phyloP scores from a whole-genome alignment of 2,888 invertebrate genomes.

The Mellilla xanthometata region DNA sequence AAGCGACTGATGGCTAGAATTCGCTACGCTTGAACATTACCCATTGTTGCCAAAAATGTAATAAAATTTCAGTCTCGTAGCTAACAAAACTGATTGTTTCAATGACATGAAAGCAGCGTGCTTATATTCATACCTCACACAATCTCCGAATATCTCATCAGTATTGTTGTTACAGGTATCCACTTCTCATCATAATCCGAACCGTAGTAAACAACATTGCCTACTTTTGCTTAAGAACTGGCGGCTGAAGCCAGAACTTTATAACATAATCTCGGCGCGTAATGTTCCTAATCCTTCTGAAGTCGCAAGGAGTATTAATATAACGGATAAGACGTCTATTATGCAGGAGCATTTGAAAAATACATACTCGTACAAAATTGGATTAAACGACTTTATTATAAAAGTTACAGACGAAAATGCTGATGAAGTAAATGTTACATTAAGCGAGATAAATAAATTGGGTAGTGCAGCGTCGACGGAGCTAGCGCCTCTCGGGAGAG shows the following conservation, averaged over 20 bases:
- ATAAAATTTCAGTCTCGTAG: too few relatives aligned
- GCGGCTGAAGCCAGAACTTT: constrained; percentile 9
- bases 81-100: too few relatives aligned
- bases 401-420: constrained; percentile 5
- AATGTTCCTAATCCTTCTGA: constrained; percentile 25
- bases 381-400: neutral
- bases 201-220: constrained; percentile 4
- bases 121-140: neutral
- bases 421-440: constrained; percentile 12
- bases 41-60: too few relatives aligned
- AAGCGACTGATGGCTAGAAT: neutral
- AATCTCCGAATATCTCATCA: constrained; percentile 5
- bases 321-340: constrained; percentile 2
- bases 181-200: constrained; percentile 13
- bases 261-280: constrained; percentile 20
- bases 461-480: constrained; percentile 5
- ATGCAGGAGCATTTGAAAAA: neutral
- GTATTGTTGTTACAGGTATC: constrained; percentile 7
- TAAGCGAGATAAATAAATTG: constrained; percentile 17
- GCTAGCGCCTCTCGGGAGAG: neutral
- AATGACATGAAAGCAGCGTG: too few relatives aligned
- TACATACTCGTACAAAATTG: neutral
- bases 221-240: constrained; percentile 2
- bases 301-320: constrained; percentile 20
- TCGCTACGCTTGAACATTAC: neutral